A percentile compares a stretch with the other conserved stretches of the same genome.
phyloP scores from a whole-genome alignment of 2,113 vertebrate species.

The Baryphthengus martii region DNA sequence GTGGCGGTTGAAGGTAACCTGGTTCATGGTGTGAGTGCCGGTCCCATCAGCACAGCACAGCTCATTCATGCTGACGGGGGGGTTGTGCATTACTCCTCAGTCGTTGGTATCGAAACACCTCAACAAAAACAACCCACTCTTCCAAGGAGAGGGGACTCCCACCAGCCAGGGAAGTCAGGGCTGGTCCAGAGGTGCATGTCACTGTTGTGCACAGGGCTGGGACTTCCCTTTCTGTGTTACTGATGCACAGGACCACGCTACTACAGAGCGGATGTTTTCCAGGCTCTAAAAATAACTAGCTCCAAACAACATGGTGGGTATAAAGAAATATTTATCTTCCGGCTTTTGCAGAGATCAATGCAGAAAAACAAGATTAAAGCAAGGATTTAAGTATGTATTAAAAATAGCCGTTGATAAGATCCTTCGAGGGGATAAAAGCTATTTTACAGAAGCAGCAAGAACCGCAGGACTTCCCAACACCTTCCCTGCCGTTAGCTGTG shows the following conservation, averaged over 20 bases:
- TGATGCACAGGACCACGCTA: background rate
- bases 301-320: background rate
- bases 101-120: background rate
- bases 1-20: background rate
- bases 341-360: background rate
- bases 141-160: background rate
- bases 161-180: background rate
- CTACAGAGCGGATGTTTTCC: background rate
- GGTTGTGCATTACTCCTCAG: background rate
- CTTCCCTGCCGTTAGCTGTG: background rate
- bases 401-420: conserved; percentile 1
- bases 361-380: background rate
- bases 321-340: background rate
- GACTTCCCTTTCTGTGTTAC: background rate
- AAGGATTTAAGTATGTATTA: background rate
- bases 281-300: conserved; percentile 24
- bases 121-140: background rate
- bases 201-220: background rate
- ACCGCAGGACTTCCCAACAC: background rate
- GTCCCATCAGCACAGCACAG: background rate
- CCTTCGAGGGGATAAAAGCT: background rate
- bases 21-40: rapidly evolving
- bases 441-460: background rate
- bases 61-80: rapidly evolving
- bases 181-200: background rate